Conservation (phyloP, 2,888 invertebrate species). For the Erebia ligea region DNA sequence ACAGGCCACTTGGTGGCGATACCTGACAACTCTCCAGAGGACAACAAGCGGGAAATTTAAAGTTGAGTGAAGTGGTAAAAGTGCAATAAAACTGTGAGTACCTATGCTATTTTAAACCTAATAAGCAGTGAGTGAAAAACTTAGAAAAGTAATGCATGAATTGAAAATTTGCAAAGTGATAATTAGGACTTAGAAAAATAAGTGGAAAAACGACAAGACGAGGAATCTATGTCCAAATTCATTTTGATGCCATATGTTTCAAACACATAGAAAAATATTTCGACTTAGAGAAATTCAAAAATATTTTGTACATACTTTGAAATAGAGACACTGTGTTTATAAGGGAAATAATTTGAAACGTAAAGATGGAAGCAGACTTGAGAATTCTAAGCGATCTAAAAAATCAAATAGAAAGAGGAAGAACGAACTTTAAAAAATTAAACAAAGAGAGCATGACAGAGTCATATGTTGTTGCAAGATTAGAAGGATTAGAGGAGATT, state of each 20-base stretch:
- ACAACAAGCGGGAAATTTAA: not conserved
- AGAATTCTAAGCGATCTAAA: not conserved
- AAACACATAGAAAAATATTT: not conserved
- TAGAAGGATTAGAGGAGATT: not conserved
- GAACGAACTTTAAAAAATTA: not conserved
- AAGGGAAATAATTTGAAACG: not conserved
- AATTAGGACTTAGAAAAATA: not conserved
- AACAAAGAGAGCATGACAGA: not conserved
- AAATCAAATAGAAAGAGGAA: not conserved
- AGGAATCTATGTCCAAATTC: not conserved
- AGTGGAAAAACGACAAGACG: not conserved
- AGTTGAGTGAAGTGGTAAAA: not conserved
- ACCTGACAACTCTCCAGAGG: too few species aligned
- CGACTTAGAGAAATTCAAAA: not conserved
- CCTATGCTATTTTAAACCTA: too few species aligned
- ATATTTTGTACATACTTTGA: too few species aligned
- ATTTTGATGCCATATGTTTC: not conserved
- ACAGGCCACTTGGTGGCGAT: not conserved
- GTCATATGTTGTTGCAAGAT: not conserved
- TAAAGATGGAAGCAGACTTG: not conserved
- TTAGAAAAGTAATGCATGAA: not conserved
- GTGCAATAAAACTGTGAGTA: not conserved
- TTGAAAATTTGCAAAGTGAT: not conserved
- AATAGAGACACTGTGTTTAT: too few species aligned
- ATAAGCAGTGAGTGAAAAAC: too few species aligned